A percentile compares a stretch with the other conserved stretches of the same genome.
phyloP scores from a whole-genome alignment of 2,113 vertebrate species.

The Tiliqua scincoides region DNA sequence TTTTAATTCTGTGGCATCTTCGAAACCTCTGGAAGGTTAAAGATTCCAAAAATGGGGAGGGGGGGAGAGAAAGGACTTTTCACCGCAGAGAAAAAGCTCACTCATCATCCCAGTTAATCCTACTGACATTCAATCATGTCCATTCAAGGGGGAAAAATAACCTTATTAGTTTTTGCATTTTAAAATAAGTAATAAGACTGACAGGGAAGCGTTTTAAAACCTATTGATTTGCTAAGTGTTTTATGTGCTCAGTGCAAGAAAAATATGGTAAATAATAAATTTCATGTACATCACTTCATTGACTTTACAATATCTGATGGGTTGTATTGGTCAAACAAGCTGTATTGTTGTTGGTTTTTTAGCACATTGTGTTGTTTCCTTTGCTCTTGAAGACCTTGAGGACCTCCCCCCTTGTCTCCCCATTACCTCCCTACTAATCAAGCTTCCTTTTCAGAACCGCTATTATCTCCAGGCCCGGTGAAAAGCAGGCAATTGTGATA shows the following conservation, averaged over 20 bases:
- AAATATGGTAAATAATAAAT: conserved; percentile 1
- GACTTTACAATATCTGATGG: conserved; percentile 15
- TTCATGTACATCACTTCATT: not conserved
- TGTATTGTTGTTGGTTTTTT: not conserved
- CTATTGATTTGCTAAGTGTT: conserved; percentile 39
- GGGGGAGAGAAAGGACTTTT: conserved; percentile 19
- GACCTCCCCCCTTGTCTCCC: not conserved
- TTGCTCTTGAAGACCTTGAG: conserved; percentile 36
- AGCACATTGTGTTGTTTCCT: conserved; percentile 9
- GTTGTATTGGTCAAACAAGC: not conserved
- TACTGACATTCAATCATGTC: conserved; percentile 40
- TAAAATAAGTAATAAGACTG: conserved; percentile 40
- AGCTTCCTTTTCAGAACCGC: conserved; percentile 9
- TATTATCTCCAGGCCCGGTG: conserved; percentile 7
- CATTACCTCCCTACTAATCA: conserved; percentile 29
- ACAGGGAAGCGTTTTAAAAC: conserved; percentile 50
- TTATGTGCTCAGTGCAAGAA: conserved; percentile 47
- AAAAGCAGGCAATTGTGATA: conserved; percentile 30
- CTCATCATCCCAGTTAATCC: conserved; percentile 25
- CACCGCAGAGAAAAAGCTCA: conserved; percentile 2
- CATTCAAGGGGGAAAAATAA: conserved; percentile 48
- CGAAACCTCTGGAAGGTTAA: no score
- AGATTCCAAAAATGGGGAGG: not conserved
- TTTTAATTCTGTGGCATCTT: no score
- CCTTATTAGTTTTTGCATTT: conserved; percentile 48